phyloP scores from a whole-genome alignment of 2,113 vertebrate genomes.

The Syngnathus typhle region DNA sequence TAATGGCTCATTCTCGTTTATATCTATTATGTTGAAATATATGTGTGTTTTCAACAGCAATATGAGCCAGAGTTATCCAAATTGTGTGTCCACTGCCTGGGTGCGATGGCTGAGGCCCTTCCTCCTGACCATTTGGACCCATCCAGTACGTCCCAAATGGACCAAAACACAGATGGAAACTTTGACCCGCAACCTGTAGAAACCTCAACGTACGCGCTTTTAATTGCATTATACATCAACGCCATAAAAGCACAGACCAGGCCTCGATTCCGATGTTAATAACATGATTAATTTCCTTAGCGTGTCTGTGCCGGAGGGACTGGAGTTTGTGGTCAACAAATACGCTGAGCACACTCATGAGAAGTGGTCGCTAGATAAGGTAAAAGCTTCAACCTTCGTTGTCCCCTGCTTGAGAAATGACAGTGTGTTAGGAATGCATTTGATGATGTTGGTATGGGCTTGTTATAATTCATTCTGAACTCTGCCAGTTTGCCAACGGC shows the following conservation, averaged over 20 bases:
- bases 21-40: background rate
- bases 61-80: slow-evolving; percentile 83
- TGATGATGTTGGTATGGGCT: slow-evolving; percentile 7
- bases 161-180: slow-evolving; percentile 79
- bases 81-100: slow-evolving; percentile 81
- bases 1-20: background rate
- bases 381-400: slow-evolving; percentile 24
- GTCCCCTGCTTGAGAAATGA: background rate
- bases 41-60: slow-evolving; percentile 62
- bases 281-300: slow-evolving; percentile 56
- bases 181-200: slow-evolving; percentile 89
- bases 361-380: slow-evolving; percentile 96
- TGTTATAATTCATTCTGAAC: slow-evolving; percentile 6
- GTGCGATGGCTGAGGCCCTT: slow-evolving; percentile 81
- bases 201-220: slow-evolving; percentile 71
- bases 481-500: slow-evolving; percentile 82
- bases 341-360: slow-evolving; percentile 93
- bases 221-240: background rate
- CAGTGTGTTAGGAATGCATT: background rate
- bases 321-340: slow-evolving; percentile 91
- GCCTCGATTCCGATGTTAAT: background rate
- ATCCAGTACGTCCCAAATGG: slow-evolving; percentile 73
- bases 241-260: background rate
- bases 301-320: slow-evolving; percentile 81
- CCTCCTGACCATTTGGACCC: slow-evolving; percentile 88